These are phyloP conservation scores for Drosophila neocordata DNA, from an alignment of 1,140 invertebrate genomes.

Conservation along the genomic window DNA sequence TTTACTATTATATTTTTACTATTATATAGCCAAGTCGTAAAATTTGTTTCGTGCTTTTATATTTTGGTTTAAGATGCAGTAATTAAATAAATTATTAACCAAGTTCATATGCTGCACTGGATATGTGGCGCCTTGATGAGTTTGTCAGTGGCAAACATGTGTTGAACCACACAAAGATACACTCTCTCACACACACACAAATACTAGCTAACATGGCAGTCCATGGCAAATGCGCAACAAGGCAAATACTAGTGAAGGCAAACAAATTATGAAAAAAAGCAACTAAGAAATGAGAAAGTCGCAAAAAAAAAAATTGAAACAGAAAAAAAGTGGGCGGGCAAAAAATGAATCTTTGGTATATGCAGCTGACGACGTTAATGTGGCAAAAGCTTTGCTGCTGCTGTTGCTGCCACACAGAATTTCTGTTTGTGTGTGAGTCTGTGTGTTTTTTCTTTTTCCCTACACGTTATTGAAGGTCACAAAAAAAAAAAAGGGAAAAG, in stretches of 20 bases:
- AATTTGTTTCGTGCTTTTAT: background rate
- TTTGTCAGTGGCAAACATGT: conserved; percentile 57
- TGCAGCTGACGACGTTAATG: conserved; percentile 64
- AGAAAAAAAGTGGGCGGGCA: conserved; percentile 1
- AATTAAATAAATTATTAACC: conserved; percentile 60
- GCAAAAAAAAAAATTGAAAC: conserved; percentile 21
- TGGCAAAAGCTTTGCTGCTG: conserved; percentile 50
- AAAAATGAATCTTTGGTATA: conserved; percentile 25
- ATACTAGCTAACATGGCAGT: background rate
- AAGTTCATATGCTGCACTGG: conserved; percentile 16
- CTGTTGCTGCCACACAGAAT: conserved; percentile 29
- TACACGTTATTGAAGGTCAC: conserved; percentile 39
- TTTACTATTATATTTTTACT: background rate
- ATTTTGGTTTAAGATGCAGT: conserved; percentile 24
- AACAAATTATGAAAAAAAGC: conserved; percentile 59
- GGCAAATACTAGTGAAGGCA: conserved; percentile 63
- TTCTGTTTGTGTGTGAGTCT: background rate
- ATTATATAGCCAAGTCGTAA: conserved; percentile 9
- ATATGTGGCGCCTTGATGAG: conserved; percentile 41
- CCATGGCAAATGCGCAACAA: conserved; percentile 61
- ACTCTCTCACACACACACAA: conserved; percentile 12
- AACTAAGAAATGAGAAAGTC: conserved; percentile 59
- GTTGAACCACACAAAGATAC: conserved; percentile 47
- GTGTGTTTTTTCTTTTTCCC: background rate
- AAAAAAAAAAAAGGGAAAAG: background rate